A percentile compares a stretch with the other conserved stretches of the same genome.
Conservation (phyloP, 2,888 invertebrate genomes). For the Rhingia campestris region DNA sequence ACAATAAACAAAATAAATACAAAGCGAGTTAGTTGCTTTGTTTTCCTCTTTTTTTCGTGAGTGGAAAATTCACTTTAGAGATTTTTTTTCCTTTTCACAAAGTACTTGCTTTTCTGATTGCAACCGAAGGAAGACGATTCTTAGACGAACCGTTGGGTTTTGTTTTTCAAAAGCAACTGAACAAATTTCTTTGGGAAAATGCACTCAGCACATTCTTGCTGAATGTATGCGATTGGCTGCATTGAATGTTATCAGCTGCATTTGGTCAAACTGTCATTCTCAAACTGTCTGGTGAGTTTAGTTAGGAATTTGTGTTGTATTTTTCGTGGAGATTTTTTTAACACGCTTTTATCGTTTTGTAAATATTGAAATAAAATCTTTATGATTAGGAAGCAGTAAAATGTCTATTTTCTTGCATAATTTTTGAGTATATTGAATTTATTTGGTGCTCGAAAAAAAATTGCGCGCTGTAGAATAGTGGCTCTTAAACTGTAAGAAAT, state of each 20-base stretch:
- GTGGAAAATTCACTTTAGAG: slow-evolving; percentile 8
- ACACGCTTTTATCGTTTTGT: no score
- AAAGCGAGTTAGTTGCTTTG: slow-evolving; percentile 45
- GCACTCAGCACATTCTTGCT: slow-evolving; percentile 66
- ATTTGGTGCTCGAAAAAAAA: slow-evolving; percentile 1
- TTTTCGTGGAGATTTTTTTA: no score
- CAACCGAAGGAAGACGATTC: slow-evolving; percentile 68
- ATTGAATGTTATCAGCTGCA: slow-evolving; percentile 53
- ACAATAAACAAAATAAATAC: slow-evolving; percentile 59
- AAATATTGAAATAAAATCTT: no score
- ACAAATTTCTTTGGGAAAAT: slow-evolving; percentile 67
- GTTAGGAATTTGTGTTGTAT: not conserved
- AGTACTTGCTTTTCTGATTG: slow-evolving; percentile 3
- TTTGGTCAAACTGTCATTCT: not conserved
- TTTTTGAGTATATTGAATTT: no score
- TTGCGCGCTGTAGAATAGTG: slow-evolving; percentile 4
- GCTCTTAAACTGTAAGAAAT: not conserved
- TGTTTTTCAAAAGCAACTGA: slow-evolving; percentile 79
- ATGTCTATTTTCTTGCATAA: no score
- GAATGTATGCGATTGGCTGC: slow-evolving; percentile 66
- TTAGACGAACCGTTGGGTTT: slow-evolving; percentile 77
- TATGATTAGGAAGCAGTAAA: no score
- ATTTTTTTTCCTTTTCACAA: slow-evolving; percentile 35
- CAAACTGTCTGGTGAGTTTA: slow-evolving; percentile 30
- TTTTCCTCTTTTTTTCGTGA: slow-evolving; percentile 1